Base-by-base conservation (phyloP, 2,888 invertebrate genomes). In the Octodonta nipae region DNA sequence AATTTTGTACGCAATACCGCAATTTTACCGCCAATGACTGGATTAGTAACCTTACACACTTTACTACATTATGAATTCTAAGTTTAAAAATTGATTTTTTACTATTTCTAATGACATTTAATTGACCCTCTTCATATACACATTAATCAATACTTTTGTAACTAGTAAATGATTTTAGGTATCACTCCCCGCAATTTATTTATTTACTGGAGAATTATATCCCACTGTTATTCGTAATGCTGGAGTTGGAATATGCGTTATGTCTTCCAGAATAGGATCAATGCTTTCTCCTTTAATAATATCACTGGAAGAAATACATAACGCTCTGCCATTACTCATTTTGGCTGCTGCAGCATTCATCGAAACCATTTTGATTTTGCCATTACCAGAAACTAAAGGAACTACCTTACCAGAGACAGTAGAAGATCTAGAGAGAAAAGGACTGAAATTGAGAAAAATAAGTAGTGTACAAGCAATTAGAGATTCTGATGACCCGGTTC, bases 211-310 rank as follows among this genome's bases (percentile, higher is more conserved):
- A 0, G 85, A 86, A 58, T 56, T 84, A 17, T 84, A 75, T 51
- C 86, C 86, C 6, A 86, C 85, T 0, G 67, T 79, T 10, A 70
- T 80, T 3, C 66, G 86, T 11, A 85, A 85, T 51, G 73, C 75
- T 10, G 83, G 81, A 2, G 70, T 85, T 28, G 82, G 83, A 6
- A 67, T 73, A 1, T 77, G 79, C 28, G 75, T 80, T 1, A 78
- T 77, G 61, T 79, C 77, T 46, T 79, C 81, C 2, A 67, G 84
- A 38, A 60, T 84, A 27, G 85, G 83, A n/a, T 81, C 83, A 0
- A 79, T 84, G 69, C 46, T 77, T 11, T 56, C 61, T 2, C 61
- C 61, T 2, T 34, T 61, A 7, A 37, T 60, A 4, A 48, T 59
- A 17, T 43, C 54, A 2, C 37, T 58, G 20, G 49, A 54, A 15